A percentile compares a stretch with the other conserved stretches of the same genome.
These are phyloP conservation scores for Brachionus manjavacas DNA, from an alignment of 1,140 invertebrate genomes.

Conservation along the genomic window DNA sequence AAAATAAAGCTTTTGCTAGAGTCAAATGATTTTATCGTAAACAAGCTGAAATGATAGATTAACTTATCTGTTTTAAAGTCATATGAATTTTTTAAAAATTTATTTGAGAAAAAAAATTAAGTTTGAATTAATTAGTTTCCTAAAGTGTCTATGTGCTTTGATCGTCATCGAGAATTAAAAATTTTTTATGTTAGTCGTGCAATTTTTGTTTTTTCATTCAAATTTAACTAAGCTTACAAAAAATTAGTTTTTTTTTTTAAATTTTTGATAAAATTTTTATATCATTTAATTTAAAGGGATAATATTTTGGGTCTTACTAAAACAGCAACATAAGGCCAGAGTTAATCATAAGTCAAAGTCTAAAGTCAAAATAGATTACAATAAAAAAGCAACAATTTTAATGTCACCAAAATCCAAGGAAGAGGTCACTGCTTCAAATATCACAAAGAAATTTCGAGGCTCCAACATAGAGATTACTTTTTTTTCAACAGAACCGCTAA, in stretches of 20 bases:
- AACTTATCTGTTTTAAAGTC: slow-evolving; percentile 25
- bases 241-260: not conserved
- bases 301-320: too few species aligned
- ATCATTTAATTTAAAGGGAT: too few species aligned
- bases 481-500: too few species aligned
- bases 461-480: too few species aligned
- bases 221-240: not conserved
- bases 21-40: not conserved
- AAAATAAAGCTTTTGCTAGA: not conserved
- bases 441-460: too few species aligned
- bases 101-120: not conserved
- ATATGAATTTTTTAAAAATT: not conserved
- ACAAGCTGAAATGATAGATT: not conserved
- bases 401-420: too few species aligned
- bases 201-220: not conserved
- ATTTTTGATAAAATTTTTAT: too few species aligned
- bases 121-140: not conserved
- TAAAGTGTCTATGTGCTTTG: not conserved
- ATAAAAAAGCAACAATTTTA: too few species aligned
- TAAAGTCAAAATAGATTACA: too few species aligned
- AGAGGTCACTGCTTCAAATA: too few species aligned
- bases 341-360: too few species aligned
- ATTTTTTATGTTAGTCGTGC: not conserved
- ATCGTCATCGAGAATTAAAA: not conserved
- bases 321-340: too few species aligned